Evolutionary conservation across 1,140 invertebrate genomes (phyloP).

Genomic region (Caenorhabditis remanei): DNA sequence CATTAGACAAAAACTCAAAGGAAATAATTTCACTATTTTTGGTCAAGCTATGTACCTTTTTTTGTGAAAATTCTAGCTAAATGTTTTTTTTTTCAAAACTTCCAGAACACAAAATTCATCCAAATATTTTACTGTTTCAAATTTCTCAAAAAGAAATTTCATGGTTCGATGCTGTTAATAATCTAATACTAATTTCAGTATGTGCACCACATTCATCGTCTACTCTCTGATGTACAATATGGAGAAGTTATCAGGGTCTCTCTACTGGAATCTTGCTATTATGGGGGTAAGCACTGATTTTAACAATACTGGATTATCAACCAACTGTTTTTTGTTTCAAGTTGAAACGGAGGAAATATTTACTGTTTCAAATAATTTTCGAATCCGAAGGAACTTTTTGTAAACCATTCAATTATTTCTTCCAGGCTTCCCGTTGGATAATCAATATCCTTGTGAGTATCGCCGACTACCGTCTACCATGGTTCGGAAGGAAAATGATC

Average conservation of each 20-base stretch:
- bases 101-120: too few species aligned
- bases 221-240: slow-evolving; percentile 68
- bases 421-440: slow-evolving; percentile 47
- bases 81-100: too few species aligned
- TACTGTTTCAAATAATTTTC: too few species aligned
- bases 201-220: slow-evolving; percentile 54
- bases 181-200: slow-evolving; percentile 24
- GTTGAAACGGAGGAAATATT: too few species aligned
- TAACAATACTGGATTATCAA: too few species aligned
- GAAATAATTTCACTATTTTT: too few species aligned
- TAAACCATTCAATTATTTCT: background rate
- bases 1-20: too few species aligned
- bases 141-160: background rate
- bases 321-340: too few species aligned
- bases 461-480: slow-evolving; percentile 34
- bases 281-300: slow-evolving; percentile 46
- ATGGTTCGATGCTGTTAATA: background rate
- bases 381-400: background rate
- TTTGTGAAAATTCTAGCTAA: too few species aligned
- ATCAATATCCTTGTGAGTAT: slow-evolving; percentile 56
- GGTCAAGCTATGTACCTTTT: too few species aligned
- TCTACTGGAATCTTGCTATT: slow-evolving; percentile 63
- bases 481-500: slow-evolving; percentile 62
- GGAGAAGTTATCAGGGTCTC: slow-evolving; percentile 65
- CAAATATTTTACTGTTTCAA: background rate